Evolutionary conservation across 2,113 vertebrate genomes (phyloP).

Genomic region (Bothrops jararaca): DNA sequence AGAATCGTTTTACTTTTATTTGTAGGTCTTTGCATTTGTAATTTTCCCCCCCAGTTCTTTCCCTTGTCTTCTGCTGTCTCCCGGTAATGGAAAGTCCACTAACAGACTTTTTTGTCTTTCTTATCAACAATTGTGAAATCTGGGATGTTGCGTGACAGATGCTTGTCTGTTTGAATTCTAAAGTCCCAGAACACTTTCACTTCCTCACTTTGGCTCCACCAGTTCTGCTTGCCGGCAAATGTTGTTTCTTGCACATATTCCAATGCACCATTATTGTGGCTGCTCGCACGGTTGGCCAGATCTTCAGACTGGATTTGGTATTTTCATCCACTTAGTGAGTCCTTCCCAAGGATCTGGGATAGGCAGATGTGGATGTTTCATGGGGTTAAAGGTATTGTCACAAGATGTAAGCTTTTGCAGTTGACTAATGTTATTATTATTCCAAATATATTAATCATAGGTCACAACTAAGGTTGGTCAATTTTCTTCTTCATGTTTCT

Average conservation of each 20-base stretch:
- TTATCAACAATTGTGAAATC: neutral
- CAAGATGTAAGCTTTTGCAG: neutral
- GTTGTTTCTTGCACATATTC: neutral
- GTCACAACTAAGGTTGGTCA: neutral
- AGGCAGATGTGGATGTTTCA: neutral
- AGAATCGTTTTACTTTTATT: neutral
- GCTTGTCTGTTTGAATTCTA: neutral
- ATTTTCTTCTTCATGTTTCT: neutral
- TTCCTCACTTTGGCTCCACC: neutral
- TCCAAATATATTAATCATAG: neutral
- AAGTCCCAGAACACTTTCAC: neutral
- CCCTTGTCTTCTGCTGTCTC: neutral
- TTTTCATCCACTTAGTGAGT: neutral
- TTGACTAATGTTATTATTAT: neutral
- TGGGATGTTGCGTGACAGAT: neutral
- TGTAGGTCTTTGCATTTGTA: neutral
- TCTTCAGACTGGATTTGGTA: neutral
- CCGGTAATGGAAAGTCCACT: neutral
- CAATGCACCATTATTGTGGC: neutral
- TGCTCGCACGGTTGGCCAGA: neutral
- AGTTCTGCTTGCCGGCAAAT: neutral
- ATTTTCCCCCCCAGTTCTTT: neutral
- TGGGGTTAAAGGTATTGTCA: neutral
- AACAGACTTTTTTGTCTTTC: neutral
- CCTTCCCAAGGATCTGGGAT: neutral